phyloP scores from a whole-genome alignment of 2,797 vertebrate species.

The Mionectes olivaceus region DNA sequence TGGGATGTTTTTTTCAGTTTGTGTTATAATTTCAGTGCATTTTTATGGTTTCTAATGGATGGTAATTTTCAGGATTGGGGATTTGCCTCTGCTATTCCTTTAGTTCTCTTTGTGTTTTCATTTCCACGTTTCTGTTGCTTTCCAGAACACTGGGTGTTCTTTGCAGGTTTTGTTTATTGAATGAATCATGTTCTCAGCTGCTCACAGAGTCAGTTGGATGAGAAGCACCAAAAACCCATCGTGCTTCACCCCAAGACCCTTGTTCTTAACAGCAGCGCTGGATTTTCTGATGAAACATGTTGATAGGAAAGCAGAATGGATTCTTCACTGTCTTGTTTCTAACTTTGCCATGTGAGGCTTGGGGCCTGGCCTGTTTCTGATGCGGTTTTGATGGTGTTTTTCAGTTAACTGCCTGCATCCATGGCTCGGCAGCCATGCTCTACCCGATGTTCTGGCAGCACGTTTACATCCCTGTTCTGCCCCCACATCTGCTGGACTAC shows the following conservation, averaged over 20 bases:
- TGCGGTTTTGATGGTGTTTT: constrained; percentile 28
- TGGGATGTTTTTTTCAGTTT: neutral
- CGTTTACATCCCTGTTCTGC: constrained; percentile 98
- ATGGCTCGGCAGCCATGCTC: constrained; percentile 95
- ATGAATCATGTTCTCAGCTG: neutral
- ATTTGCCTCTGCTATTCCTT: neutral
- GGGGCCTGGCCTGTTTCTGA: neutral
- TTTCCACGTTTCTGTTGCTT: neutral
- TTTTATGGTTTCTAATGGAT: neutral
- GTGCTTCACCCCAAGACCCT: neutral
- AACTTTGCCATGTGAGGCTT: neutral
- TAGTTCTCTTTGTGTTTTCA: neutral
- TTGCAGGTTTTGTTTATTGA: neutral
- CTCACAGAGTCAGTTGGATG: neutral
- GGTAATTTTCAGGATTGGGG: neutral
- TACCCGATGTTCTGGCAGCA: constrained; percentile 99
- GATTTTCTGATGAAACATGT: neutral
- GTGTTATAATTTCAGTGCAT: neutral
- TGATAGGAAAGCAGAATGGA: neutral
- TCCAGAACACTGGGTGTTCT: neutral
- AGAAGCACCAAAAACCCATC: neutral
- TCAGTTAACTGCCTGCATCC: constrained; percentile 97
- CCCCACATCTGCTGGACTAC: constrained; percentile 95
- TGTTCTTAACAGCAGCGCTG: neutral
- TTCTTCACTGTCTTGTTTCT: neutral